Percentiles rank a stretch among this genome's conserved stretches.
Conservation (phyloP, 37 sponge, comb jelly and placozoan species). For the Agelas oroides region DNA sequence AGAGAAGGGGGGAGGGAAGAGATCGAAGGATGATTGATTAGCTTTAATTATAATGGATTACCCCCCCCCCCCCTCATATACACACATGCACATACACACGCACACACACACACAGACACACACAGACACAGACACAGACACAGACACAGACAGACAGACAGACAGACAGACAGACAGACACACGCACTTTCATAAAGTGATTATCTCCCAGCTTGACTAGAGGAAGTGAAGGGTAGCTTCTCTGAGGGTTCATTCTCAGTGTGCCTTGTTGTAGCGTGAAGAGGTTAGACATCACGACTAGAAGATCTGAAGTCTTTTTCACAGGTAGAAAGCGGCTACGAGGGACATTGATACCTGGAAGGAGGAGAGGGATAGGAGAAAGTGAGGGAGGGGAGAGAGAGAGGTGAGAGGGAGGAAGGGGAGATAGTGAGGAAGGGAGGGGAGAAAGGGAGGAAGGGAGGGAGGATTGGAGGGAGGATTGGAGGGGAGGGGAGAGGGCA, state of each 20-base stretch:
- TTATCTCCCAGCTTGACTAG: constrained; percentile 93
- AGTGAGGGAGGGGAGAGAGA: constrained; percentile 99
- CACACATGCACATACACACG: constrained; percentile 24
- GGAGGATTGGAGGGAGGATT: no score
- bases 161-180: neutral
- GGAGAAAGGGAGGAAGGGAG: no score
- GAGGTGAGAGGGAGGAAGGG: constrained; percentile 45
- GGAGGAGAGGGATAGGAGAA: no score
- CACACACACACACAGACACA: constrained; percentile 32
- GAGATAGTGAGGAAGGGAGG: neutral
- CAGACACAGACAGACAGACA: constrained; percentile 18
- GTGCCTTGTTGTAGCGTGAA: constrained; percentile 81
- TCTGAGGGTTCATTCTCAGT: constrained; percentile 81
- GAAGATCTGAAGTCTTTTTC: no score
- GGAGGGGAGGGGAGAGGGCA: neutral
- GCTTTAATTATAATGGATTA: no score
- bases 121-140: constrained; percentile 6
- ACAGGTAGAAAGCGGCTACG: no score
- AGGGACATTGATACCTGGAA: no score
- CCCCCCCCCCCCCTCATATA: no score
- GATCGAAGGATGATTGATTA: no score
- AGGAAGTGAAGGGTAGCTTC: no score
- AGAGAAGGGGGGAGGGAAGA: neutral
- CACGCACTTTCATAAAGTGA: constrained; percentile 80
- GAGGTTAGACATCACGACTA: constrained; percentile 93